Percentiles rank a stretch among this genome's conserved stretches.
These are phyloP conservation scores for Achlya flavicornis DNA, from an alignment of 2,888 invertebrate genomes.

Conservation along the genomic window DNA sequence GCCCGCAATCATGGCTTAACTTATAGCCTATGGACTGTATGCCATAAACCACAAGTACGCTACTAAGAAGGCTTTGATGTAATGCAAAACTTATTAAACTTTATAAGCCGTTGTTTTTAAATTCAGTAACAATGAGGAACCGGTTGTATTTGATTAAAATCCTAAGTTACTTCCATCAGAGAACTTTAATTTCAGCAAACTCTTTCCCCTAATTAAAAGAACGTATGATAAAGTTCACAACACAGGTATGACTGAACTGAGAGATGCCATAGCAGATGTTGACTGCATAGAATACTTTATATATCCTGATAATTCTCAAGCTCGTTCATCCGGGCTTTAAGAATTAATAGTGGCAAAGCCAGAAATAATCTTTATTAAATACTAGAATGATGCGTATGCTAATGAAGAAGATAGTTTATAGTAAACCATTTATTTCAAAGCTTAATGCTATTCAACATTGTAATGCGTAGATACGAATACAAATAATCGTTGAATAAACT, in stretches of 20 bases:
- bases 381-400: background rate
- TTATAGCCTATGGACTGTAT: background rate
- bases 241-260: background rate
- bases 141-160: background rate
- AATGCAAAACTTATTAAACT: background rate
- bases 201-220: background rate
- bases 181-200: background rate
- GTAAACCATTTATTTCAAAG: conserved; percentile 1
- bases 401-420: conserved; percentile 6
- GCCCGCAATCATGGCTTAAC: background rate
- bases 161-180: background rate
- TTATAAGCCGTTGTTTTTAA: background rate
- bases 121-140: background rate
- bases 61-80: background rate
- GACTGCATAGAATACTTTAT: background rate
- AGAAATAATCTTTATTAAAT: conserved; percentile 7
- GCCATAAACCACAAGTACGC: background rate
- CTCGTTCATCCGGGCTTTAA: background rate
- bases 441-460: background rate
- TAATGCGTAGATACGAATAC: background rate
- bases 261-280: background rate
- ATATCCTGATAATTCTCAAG: background rate
- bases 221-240: background rate
- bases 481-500: conserved; percentile 4
- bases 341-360: conserved; percentile 4